Percentiles rank a stretch among this genome's conserved stretches.
Conservation (phyloP, 2,797 vertebrate species). For the Limosa lapponica region DNA sequence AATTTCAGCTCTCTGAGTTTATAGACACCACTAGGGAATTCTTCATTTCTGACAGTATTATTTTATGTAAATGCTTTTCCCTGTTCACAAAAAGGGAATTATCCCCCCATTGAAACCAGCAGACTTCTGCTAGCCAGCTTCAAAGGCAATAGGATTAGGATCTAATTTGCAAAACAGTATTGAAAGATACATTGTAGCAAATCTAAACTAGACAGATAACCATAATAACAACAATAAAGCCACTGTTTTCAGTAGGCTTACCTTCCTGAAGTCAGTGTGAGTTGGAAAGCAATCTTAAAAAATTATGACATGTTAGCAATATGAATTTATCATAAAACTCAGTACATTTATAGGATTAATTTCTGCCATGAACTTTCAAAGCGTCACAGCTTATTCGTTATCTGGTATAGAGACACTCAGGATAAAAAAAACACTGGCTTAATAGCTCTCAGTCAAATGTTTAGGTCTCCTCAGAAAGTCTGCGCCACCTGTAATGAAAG, state of each 20-base stretch:
- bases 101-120: not conserved
- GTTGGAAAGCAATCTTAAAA: not conserved
- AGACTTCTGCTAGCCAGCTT: slow-evolving; percentile 1
- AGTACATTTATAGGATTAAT: not conserved
- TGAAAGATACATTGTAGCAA: not conserved
- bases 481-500: not conserved
- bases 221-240: not conserved
- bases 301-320: not conserved
- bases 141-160: slow-evolving; percentile 21
- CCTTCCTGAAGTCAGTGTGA: not conserved
- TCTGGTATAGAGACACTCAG: not conserved
- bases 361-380: not conserved
- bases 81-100: slow-evolving; percentile 26
- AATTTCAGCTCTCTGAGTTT: not conserved
- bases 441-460: not conserved
- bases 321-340: not conserved
- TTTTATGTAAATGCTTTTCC: slow-evolving; percentile 33
- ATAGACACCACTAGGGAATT: slow-evolving; percentile 6
- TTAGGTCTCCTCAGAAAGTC: not conserved
- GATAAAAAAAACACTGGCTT: not conserved
- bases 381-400: not conserved
- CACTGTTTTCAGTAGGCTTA: not conserved
- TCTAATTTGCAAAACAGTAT: slow-evolving; percentile 8
- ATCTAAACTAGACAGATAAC: not conserved
- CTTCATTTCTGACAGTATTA: slow-evolving; percentile 27